These are phyloP conservation scores for Hyles lineata DNA, from an alignment of 2,888 invertebrate genomes.

Conservation along the genomic window DNA sequence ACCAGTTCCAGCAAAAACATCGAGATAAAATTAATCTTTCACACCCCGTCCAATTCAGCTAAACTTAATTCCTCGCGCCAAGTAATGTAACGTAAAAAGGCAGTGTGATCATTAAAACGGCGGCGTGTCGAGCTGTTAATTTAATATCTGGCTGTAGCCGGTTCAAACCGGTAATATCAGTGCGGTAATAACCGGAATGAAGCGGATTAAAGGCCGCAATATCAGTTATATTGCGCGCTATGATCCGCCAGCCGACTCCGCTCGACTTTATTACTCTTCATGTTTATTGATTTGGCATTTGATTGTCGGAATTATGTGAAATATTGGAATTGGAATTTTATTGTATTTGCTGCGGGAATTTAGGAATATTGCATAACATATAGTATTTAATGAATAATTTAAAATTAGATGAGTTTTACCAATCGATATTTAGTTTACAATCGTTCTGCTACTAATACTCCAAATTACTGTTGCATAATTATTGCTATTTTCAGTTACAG, in stretches of 20 bases:
- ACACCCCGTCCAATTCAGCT: not conserved
- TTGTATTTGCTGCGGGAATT: not conserved
- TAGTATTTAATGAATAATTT: not conserved
- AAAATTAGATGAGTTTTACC: too few relatives aligned
- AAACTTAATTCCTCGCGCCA: constrained; percentile 1
- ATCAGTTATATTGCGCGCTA: constrained; percentile 33
- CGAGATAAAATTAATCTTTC: not conserved
- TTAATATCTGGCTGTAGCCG: constrained; percentile 41
- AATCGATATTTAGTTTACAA: too few relatives aligned
- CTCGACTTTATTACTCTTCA: constrained; percentile 1
- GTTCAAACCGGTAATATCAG: constrained; percentile 44
- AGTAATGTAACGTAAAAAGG: constrained; percentile 18
- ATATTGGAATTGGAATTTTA: not conserved
- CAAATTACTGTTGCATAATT: too few relatives aligned
- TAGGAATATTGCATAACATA: too few relatives aligned
- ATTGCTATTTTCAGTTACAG: too few relatives aligned
- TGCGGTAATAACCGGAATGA: constrained; percentile 47
- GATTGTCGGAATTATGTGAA: not conserved
- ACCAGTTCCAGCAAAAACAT: too few relatives aligned
- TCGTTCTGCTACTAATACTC: too few relatives aligned
- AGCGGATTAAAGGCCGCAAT: constrained; percentile 47
- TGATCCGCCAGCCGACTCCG: constrained; percentile 1
- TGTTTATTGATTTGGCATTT: constrained; percentile 20
- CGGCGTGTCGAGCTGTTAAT: constrained; percentile 38
- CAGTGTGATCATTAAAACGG: constrained; percentile 31